A percentile compares a stretch with the other conserved stretches of the same genome.
phyloP scores from a whole-genome alignment of 2,797 vertebrate species.

The Sebastes matsubarae region DNA sequence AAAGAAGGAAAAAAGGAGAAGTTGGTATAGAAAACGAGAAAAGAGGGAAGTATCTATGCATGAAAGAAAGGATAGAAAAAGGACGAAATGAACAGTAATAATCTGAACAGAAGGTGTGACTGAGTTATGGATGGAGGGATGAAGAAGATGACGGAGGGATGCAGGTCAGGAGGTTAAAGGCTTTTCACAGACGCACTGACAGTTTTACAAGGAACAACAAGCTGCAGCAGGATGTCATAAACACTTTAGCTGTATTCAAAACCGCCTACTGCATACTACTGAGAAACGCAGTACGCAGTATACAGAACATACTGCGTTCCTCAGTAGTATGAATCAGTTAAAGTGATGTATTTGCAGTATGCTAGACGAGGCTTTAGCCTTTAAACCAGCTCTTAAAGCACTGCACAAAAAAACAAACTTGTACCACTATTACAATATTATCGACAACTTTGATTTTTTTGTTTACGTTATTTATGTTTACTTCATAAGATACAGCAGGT shows the following conservation, averaged over 20 bases:
- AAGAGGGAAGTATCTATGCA: background rate
- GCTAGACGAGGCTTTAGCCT: too few species aligned
- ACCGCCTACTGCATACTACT: background rate
- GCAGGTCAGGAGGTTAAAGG: slow-evolving; percentile 29
- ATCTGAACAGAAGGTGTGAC: too few species aligned
- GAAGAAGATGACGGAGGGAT: background rate
- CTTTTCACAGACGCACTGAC: slow-evolving; percentile 13
- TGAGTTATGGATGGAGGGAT: background rate
- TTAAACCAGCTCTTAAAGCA: too few species aligned
- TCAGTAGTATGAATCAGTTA: too few species aligned
- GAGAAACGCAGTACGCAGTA: too few species aligned
- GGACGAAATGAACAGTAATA: background rate
- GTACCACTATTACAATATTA: too few species aligned
- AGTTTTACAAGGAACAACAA: slow-evolving; percentile 25
- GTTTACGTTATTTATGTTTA: too few species aligned
- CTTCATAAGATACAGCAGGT: too few species aligned
- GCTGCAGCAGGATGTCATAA: slow-evolving; percentile 35
- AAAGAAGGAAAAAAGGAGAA: background rate
- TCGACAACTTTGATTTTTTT: too few species aligned
- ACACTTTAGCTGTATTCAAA: background rate
- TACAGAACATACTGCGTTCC: too few species aligned
- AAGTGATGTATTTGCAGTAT: too few species aligned
- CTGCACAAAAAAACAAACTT: too few species aligned
- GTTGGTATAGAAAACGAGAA: background rate
- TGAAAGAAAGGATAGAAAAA: background rate